Percentiles rank a stretch among this genome's conserved stretches.
These are phyloP conservation scores for Grammomys dolichurus DNA, from an alignment of 2,113 vertebrate species.

Conservation along the genomic window DNA sequence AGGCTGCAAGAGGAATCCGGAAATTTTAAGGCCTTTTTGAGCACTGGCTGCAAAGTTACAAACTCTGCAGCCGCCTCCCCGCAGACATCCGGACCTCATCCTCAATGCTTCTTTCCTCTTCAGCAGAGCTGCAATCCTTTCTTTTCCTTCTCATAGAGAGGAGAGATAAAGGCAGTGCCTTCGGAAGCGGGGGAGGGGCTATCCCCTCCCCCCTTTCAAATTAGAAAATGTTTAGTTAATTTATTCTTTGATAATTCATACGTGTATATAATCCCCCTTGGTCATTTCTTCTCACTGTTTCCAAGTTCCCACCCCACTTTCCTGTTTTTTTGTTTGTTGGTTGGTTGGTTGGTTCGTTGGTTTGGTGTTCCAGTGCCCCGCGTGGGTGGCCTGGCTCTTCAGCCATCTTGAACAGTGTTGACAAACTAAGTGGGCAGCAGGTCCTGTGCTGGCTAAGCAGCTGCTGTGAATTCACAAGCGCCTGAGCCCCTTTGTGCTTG, in stretches of 20 bases:
- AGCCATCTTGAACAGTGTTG: neutral
- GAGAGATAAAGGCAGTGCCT: neutral
- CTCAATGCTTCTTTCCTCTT: neutral
- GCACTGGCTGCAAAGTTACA: neutral
- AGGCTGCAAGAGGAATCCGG: neutral
- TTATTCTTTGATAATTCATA: neutral
- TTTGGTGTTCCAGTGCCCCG: neutral
- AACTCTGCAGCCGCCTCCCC: neutral
- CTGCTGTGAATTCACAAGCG: neutral
- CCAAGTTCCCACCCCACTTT: neutral
- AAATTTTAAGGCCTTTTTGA: neutral
- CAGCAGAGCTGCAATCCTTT: neutral
- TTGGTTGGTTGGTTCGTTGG: too few species aligned
- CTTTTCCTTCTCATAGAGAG: neutral
- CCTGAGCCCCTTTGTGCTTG: neutral
- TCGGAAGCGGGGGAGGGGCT: too few species aligned
- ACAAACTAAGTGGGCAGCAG: neutral
- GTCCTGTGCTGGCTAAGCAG: rapidly evolving
- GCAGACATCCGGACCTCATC: neutral
- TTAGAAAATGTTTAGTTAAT: neutral
- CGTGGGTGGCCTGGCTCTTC: neutral
- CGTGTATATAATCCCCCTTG: neutral
- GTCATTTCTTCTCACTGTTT: too few species aligned
- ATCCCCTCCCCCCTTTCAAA: too few species aligned
- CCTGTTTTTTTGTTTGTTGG: neutral